Evolutionary conservation across 2,888 invertebrate species (phyloP).

Genomic region (Labia minor): DNA sequence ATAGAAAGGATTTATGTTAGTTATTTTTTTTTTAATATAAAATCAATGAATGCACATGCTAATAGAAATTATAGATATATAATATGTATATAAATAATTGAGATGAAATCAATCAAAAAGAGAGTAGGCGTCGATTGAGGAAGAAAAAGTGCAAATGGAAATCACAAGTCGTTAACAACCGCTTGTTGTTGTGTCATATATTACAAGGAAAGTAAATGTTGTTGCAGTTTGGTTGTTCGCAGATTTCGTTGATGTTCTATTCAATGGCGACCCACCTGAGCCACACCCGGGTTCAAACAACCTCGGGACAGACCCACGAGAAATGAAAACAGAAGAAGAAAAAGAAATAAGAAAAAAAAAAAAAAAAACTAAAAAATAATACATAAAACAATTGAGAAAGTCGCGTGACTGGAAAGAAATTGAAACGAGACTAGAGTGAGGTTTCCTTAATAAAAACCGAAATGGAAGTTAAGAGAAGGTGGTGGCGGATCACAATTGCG

Average conservation of each 20-base stretch:
- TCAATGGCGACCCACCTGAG: background rate
- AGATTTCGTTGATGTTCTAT: background rate
- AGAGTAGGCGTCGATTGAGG: background rate
- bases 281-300: constrained; percentile 9
- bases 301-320: no score
- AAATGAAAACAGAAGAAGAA: no score
- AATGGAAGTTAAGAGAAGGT: no score
- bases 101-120: constrained; percentile 7
- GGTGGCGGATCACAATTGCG: no score
- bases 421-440: background rate
- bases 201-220: background rate
- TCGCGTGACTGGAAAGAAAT: constrained; percentile 13
- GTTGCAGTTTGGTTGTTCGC: background rate
- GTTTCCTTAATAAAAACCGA: no score
- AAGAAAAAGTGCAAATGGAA: background rate
- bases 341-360: no score
- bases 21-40: no score
- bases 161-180: background rate
- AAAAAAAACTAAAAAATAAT: no score
- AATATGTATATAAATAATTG: background rate
- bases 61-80: no score
- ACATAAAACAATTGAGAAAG: background rate
- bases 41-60: no score
- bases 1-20: no score
- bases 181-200: background rate